These are phyloP conservation scores for Hucho hucho DNA, from an alignment of 2,113 vertebrate genomes.

Conservation along the genomic window DNA sequence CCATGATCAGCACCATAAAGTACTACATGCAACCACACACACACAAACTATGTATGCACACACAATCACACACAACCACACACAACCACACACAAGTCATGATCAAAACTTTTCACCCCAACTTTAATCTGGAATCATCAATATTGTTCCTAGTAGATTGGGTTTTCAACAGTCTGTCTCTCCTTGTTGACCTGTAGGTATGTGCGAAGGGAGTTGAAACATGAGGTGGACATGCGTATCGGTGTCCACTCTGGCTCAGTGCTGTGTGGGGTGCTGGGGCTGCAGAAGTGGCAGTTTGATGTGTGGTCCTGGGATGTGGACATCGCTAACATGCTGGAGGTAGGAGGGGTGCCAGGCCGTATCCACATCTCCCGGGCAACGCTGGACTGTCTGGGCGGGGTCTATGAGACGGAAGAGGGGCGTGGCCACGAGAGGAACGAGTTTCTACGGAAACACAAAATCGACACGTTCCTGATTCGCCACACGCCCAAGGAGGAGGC, in stretches of 20 bases:
- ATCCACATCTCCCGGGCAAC: constrained; percentile 77
- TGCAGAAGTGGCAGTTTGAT: constrained; percentile 81
- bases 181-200: constrained; percentile 8
- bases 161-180: not conserved
- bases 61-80: not conserved
- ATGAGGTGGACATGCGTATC: constrained; percentile 73
- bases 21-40: constrained; percentile 42
- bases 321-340: constrained; percentile 76
- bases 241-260: constrained; percentile 78
- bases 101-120: not conserved
- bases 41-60: not conserved
- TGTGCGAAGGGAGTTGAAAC: constrained; percentile 43
- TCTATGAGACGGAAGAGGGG: constrained; percentile 72
- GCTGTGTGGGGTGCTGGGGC: constrained; percentile 75
- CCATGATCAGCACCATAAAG: constrained; percentile 92
- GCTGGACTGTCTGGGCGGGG: constrained; percentile 67
- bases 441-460: constrained; percentile 71
- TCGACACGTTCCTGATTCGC: constrained; percentile 78
- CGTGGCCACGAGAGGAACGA: constrained; percentile 69
- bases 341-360: constrained; percentile 72
- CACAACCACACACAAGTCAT: not conserved
- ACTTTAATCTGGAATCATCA: too few species aligned
- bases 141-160: too few species aligned
- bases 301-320: constrained; percentile 78
- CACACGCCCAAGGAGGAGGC: constrained; percentile 33